Evolutionary conservation across 2,113 vertebrate genomes (phyloP).

Genomic region (Rhineura floridana): DNA sequence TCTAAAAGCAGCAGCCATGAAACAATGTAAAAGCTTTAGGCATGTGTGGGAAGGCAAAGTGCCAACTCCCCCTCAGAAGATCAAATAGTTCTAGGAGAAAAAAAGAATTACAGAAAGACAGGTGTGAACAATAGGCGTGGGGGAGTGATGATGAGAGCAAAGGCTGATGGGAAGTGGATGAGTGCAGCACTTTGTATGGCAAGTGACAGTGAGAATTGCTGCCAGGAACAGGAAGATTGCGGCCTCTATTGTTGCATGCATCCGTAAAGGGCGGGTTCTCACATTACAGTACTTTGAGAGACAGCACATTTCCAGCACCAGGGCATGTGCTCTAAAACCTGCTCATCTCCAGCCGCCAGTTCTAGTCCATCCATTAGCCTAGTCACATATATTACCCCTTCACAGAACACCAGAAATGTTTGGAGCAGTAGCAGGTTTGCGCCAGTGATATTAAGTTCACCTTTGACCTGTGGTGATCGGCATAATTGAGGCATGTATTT

Average conservation of each 20-base stretch:
- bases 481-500: not conserved
- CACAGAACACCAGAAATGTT: no score
- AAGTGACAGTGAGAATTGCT: conserved; percentile 7
- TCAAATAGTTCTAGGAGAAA: not conserved
- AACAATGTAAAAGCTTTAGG: conserved; percentile 12
- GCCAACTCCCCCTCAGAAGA: conserved; percentile 6
- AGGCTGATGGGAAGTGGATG: conserved; percentile 13
- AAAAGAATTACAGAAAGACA: conserved; percentile 8
- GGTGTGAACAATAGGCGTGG: conserved; percentile 34
- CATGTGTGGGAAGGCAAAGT: conserved; percentile 19
- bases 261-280: not conserved
- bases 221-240: not conserved
- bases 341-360: not conserved
- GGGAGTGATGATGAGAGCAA: conserved; percentile 1
- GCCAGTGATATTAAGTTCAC: no score
- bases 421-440: not conserved
- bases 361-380: not conserved
- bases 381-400: not conserved
- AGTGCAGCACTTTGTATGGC: not conserved
- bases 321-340: not conserved
- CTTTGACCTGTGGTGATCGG: not conserved
- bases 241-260: not conserved
- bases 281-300: not conserved
- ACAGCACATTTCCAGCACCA: not conserved
- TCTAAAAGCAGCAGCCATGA: not conserved